Conservation (phyloP, 1,140 invertebrate genomes). For the Chrysoperla carnea region DNA sequence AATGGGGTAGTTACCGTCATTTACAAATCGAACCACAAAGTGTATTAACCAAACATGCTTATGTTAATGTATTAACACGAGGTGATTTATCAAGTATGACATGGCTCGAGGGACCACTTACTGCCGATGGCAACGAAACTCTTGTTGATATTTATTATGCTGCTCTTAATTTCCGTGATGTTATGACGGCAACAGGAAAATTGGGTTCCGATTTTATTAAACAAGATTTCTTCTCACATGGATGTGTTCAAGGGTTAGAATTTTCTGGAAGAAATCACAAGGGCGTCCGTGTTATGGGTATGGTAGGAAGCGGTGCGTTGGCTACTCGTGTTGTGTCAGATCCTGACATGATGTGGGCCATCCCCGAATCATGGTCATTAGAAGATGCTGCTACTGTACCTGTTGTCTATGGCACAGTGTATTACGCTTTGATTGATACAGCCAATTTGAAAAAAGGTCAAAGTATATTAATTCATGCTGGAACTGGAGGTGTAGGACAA, state of each 20-base stretch:
- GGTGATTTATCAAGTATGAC: constrained; percentile 71
- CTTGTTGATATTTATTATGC: constrained; percentile 32
- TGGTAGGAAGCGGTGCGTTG: constrained; percentile 34
- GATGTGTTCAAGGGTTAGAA: constrained; percentile 56
- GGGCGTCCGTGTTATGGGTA: constrained; percentile 53
- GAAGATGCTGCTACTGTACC: constrained; percentile 80
- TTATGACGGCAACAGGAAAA: constrained; percentile 61
- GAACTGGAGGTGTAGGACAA: constrained; percentile 74
- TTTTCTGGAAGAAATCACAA: constrained; percentile 34
- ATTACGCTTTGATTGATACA: constrained; percentile 50
- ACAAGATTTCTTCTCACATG: constrained; percentile 32
- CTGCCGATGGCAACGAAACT: background rate
- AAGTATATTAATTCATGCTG: constrained; percentile 70
- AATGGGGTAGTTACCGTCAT: constrained; percentile 70
- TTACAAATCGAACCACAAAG: constrained; percentile 25
- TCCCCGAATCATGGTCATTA: constrained; percentile 69
- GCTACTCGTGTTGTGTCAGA: constrained; percentile 40
- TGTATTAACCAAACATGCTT: constrained; percentile 42
- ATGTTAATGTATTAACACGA: constrained; percentile 53
- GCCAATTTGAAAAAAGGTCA: constrained; percentile 44
- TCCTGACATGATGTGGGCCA: constrained; percentile 45
- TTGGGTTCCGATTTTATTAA: constrained; percentile 39
- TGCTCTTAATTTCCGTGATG: constrained; percentile 57
- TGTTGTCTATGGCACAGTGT: constrained; percentile 67
- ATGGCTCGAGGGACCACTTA: constrained; percentile 53